These are phyloP conservation scores for Hypomesus transpacificus DNA, from an alignment of 2,113 vertebrate genomes.

Conservation along the genomic window DNA sequence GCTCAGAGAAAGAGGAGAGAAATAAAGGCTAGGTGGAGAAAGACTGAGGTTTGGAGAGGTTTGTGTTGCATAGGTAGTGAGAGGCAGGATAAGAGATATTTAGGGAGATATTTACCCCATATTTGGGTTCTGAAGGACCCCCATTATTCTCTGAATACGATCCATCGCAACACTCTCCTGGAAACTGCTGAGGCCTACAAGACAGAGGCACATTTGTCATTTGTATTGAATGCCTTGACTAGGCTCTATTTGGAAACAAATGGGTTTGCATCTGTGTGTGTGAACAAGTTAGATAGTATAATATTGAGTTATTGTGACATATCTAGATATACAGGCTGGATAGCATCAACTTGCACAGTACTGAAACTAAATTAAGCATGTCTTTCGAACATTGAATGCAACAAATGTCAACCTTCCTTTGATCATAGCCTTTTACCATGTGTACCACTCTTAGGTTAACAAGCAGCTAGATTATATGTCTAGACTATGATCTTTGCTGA, in stretches of 20 bases:
- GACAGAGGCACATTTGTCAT: background rate
- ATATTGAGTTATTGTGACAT: no score
- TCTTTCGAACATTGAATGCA: no score
- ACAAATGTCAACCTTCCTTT: no score
- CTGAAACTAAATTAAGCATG: no score
- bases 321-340: no score
- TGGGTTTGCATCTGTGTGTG: no score
- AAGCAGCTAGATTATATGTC: no score
- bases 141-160: slow-evolving; percentile 59
- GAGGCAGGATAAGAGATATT: background rate
- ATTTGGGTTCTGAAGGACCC: slow-evolving; percentile 53
- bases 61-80: background rate
- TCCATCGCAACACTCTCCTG: slow-evolving; percentile 55
- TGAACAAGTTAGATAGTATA: no score
- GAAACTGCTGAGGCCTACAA: slow-evolving; percentile 54
- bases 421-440: no score
- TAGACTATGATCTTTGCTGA: no score
- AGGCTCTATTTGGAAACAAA: background rate
- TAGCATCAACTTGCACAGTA: no score
- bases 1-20: background rate
- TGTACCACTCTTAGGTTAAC: no score
- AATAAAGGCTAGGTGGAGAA: background rate
- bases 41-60: background rate
- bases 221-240: background rate
- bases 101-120: slow-evolving; percentile 39